Evolutionary conservation across 2,888 invertebrate genomes (phyloP).

Genomic region (Cetonia aurata): DNA sequence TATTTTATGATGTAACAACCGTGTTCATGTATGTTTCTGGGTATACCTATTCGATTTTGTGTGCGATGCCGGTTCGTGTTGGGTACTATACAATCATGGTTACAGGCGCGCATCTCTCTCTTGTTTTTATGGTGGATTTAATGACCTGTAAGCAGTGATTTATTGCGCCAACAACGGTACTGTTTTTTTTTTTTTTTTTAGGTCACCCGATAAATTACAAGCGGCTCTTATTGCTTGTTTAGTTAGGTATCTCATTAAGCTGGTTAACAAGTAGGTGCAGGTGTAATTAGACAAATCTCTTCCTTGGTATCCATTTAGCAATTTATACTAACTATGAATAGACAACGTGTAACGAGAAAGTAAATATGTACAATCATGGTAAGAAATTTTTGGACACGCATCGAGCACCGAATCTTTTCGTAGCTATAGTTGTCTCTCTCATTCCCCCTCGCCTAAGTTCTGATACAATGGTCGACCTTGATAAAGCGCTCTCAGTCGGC

Average conservation of each 20-base stretch:
- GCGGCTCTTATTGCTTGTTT: neutral
- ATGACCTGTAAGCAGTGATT: constrained; percentile 32
- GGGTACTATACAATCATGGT: constrained; percentile 16
- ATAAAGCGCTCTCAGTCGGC: too few species aligned
- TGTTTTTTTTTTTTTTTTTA: constrained; percentile 3
- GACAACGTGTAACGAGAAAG: too few species aligned
- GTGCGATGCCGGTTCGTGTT: too few species aligned
- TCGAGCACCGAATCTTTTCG: too few species aligned
- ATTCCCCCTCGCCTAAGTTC: too few species aligned
- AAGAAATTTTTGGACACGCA: too few species aligned
- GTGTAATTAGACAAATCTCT: constrained; percentile 20
- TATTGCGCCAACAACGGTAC: constrained; percentile 37
- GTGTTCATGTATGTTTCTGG: constrained; percentile 1
- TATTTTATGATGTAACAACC: constrained; percentile 34
- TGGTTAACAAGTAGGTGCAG: constrained; percentile 12
- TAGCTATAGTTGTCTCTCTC: too few species aligned
- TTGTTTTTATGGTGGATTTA: constrained; percentile 33
- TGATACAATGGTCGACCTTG: too few species aligned
- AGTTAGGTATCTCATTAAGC: constrained; percentile 31
- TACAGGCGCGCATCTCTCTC: constrained; percentile 16
- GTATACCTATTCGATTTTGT: neutral
- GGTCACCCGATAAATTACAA: constrained; percentile 35
- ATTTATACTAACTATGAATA: neutral
- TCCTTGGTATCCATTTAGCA: neutral
- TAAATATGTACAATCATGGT: too few species aligned